These are phyloP conservation scores for Radopholus similis DNA, from an alignment of 1,140 invertebrate species.

Conservation along the genomic window DNA sequence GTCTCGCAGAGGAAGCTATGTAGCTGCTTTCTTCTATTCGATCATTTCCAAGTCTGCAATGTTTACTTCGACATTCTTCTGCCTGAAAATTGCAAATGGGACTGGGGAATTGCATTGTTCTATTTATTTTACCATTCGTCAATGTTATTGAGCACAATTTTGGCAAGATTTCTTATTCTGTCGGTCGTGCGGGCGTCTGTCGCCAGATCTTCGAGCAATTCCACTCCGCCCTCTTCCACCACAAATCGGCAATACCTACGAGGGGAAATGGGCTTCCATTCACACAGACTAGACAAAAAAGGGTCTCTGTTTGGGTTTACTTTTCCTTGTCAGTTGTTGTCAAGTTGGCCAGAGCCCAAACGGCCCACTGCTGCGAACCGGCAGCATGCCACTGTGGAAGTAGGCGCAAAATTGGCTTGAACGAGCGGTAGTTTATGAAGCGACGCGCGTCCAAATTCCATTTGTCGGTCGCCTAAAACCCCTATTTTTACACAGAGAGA, in stretches of 20 bases:
- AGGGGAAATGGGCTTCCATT: no score
- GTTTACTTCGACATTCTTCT: not conserved
- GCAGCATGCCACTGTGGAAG: constrained; percentile 46
- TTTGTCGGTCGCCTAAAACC: constrained; percentile 71
- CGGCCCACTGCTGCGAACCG: constrained; percentile 63
- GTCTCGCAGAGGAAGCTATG: no score
- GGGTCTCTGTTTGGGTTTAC: no score
- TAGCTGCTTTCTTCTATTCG: no score
- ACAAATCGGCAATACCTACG: constrained; percentile 84
- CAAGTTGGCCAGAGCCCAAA: constrained; percentile 94
- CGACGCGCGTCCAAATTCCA: constrained; percentile 81
- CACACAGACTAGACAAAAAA: no score
- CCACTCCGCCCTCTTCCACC: constrained; percentile 76
- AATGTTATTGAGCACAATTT: constrained; percentile 19
- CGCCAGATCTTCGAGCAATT: constrained; percentile 71
- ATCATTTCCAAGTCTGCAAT: not conserved
- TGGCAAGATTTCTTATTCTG: constrained; percentile 13
- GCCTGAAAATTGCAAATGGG: not conserved
- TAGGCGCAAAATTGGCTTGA: constrained; percentile 50
- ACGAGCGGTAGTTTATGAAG: constrained; percentile 87
- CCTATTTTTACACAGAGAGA: constrained; percentile 4
- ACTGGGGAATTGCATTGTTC: not conserved
- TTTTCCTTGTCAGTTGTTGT: constrained; percentile 68
- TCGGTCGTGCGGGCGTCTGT: constrained; percentile 17
- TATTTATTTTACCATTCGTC: constrained; percentile 8